Percentiles rank a stretch among this genome's conserved stretches.
Conservation (phyloP, 2,888 invertebrate genomes). For the Plagiodera versicolora region DNA sequence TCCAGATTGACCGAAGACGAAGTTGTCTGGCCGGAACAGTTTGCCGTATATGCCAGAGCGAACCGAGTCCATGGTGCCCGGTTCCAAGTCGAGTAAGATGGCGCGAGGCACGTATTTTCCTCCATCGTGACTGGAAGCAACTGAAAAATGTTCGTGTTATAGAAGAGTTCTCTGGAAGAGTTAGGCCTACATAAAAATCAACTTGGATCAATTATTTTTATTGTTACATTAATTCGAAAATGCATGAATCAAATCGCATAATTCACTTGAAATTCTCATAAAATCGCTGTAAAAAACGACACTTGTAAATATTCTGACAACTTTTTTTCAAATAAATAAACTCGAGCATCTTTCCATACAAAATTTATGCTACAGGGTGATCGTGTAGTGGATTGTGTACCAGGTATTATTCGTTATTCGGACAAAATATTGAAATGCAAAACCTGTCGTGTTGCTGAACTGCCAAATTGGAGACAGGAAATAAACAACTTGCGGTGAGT, state of each 20-base stretch:
- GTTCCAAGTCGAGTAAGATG: conserved; percentile 74
- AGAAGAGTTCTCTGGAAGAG: too few relatives aligned
- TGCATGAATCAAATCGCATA: too few relatives aligned
- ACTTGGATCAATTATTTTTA: too few relatives aligned
- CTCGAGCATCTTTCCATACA: too few relatives aligned
- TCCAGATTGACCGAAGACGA: conserved; percentile 72
- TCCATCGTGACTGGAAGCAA: conserved; percentile 41
- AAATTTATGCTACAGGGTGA: background rate
- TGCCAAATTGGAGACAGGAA: conserved; percentile 17
- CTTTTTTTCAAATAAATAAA: too few relatives aligned
- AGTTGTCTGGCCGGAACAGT: conserved; percentile 88
- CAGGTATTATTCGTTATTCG: background rate
- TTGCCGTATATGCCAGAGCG: conserved; percentile 85
- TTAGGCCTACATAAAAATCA: too few relatives aligned
- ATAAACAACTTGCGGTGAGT: conserved; percentile 13
- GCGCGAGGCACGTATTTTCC: conserved; percentile 80
- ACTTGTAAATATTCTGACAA: too few relatives aligned
- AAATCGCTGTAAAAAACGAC: too few relatives aligned
- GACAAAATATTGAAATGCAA: conserved; percentile 11
- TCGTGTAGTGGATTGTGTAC: background rate
- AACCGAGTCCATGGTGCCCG: conserved; percentile 88
- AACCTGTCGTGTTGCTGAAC: conserved; percentile 10
- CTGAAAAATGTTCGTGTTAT: conserved; percentile 25
- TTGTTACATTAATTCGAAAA: too few relatives aligned
- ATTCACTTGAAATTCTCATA: too few relatives aligned